Evolutionary conservation across 2,888 invertebrate species (phyloP).

Genomic region (Aleiodes testaceus): DNA sequence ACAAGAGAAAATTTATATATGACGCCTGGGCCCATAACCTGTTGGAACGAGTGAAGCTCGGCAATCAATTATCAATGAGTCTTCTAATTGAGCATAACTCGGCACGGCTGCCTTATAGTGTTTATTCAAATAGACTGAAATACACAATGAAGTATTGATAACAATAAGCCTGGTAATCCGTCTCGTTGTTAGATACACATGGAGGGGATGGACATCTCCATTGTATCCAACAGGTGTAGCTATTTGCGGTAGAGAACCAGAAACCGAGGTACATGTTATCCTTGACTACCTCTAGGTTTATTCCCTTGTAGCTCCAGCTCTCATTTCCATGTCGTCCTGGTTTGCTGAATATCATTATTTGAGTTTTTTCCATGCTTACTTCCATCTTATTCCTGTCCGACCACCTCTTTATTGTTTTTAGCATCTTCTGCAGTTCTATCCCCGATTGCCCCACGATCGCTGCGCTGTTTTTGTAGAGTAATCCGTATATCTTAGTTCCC

Average conservation of each 20-base stretch:
- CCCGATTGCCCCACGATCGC: neutral
- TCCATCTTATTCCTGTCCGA: constrained; percentile 19
- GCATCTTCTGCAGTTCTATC: neutral
- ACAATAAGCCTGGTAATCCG: too few relatives aligned
- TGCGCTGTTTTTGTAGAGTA: neutral
- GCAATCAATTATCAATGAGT: too few relatives aligned
- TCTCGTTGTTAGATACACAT: too few relatives aligned
- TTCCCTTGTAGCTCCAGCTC: neutral
- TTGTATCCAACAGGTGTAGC: neutral
- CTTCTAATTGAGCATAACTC: too few relatives aligned
- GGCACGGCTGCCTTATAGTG: too few relatives aligned
- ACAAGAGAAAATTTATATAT: too few relatives aligned
- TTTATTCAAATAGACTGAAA: too few relatives aligned
- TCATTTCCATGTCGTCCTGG: neutral
- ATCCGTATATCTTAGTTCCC: neutral
- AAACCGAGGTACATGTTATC: neutral
- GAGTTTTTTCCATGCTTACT: neutral
- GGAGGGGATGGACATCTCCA: too few relatives aligned
- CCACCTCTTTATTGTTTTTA: neutral
- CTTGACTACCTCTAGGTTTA: neutral
- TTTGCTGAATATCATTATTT: neutral
- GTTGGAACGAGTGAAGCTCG: too few relatives aligned
- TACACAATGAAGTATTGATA: too few relatives aligned
- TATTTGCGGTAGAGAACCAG: neutral
- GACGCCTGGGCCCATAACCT: too few relatives aligned